Percentiles rank a stretch among this genome's conserved stretches.
phyloP scores from a whole-genome alignment of 2,888 invertebrate genomes.

The Macrosoma leucophasiata region DNA sequence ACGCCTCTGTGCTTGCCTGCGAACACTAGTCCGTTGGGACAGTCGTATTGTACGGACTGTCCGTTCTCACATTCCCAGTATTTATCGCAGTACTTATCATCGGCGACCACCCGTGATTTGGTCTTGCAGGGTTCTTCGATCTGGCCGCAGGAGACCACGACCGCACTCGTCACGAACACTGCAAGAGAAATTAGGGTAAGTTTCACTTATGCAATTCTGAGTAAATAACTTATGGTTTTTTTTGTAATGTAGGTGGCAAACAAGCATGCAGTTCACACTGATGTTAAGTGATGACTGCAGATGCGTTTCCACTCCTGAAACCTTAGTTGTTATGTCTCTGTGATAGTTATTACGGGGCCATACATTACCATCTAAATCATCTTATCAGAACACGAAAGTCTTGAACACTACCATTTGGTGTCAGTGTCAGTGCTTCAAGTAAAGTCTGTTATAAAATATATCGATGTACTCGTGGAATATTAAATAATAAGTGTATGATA shows the following conservation, averaged over 20 bases:
- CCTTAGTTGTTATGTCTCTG: no score
- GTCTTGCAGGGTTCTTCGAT: conserved; percentile 88
- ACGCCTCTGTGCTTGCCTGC: conserved; percentile 92
- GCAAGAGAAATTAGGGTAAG: conserved; percentile 33
- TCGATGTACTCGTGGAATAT: not conserved
- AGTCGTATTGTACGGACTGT: conserved; percentile 89
- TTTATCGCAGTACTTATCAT: conserved; percentile 85
- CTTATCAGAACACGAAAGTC: no score
- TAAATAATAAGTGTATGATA: no score
- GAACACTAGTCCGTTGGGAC: conserved; percentile 92
- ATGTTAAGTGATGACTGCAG: no score
- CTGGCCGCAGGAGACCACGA: conserved; percentile 47
- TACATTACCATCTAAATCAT: no score
- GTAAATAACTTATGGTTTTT: not conserved
- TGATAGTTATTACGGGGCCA: no score
- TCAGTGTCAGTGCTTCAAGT: conserved; percentile 2
- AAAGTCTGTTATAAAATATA: conserved; percentile 4
- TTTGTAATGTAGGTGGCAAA: no score
- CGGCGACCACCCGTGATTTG: conserved; percentile 84
- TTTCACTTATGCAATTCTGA: not conserved
- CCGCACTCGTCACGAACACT: conserved; percentile 43
- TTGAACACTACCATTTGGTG: no score
- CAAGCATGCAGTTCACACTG: no score
- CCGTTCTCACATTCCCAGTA: conserved; percentile 93
- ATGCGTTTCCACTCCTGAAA: no score